Percentiles rank a stretch among this genome's conserved stretches.
These are phyloP conservation scores for Cyclargus thomasi DNA, from an alignment of 1,140 invertebrate species.

Conservation along the genomic window DNA sequence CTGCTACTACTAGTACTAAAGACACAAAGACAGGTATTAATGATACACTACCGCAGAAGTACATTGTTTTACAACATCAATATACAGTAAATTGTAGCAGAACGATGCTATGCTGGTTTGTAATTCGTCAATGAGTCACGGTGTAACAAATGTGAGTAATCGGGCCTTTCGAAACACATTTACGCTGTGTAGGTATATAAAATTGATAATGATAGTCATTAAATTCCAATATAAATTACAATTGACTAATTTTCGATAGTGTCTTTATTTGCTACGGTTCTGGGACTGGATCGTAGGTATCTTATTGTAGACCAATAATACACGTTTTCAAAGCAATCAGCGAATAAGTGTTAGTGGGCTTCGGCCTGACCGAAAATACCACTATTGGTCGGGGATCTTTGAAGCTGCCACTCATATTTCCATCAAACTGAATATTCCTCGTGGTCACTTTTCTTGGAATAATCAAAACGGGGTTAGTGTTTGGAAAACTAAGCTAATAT, in stretches of 20 bases:
- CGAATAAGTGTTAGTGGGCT: too few species aligned
- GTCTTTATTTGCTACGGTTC: too few species aligned
- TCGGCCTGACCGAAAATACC: too few species aligned
- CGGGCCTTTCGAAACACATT: background rate
- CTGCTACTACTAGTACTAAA: too few species aligned
- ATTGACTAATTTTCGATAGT: too few species aligned
- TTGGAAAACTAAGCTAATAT: conserved; percentile 12
- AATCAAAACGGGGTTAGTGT: background rate
- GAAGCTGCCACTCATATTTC: too few species aligned
- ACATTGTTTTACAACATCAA: background rate
- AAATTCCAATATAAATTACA: background rate
- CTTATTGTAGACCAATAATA: too few species aligned
- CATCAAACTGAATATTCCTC: background rate
- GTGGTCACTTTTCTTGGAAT: background rate
- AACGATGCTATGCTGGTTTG: background rate
- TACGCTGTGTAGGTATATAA: background rate
- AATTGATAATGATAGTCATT: background rate
- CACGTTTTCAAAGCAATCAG: too few species aligned
- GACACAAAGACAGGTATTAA: background rate
- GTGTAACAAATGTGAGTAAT: conserved; percentile 1
- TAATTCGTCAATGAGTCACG: conserved; percentile 9
- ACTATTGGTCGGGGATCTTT: too few species aligned
- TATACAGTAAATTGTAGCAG: background rate
- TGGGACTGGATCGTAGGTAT: too few species aligned
- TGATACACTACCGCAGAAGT: background rate